Conservation (phyloP, 2,113 vertebrate species). For the Panthera leo region DNA sequence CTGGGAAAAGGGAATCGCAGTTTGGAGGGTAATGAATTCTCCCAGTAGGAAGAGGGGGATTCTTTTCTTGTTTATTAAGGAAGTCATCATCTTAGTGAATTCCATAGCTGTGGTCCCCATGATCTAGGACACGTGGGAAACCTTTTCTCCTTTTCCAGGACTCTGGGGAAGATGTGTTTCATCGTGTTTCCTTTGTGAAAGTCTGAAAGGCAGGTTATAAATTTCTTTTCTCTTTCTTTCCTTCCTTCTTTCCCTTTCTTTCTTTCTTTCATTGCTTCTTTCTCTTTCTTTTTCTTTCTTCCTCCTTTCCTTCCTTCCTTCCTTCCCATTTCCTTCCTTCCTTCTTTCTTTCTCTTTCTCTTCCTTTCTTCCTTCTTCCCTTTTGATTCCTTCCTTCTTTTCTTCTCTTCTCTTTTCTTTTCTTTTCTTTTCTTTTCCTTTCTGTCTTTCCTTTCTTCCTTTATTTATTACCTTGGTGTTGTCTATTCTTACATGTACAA, state of each 20-base stretch:
- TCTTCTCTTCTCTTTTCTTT: fast-evolving
- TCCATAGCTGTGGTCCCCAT: background rate
- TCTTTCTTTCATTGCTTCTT: no score
- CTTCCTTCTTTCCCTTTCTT: no score
- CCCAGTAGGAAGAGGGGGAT: background rate
- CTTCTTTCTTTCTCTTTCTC: no score
- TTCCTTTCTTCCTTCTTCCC: no score
- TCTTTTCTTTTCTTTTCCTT: no score
- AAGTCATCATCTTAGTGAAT: background rate
- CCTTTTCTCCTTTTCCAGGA: background rate
- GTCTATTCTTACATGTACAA: background rate
- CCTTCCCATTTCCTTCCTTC: no score
- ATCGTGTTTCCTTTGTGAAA: background rate
- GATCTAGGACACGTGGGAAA: background rate
- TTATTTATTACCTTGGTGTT: background rate
- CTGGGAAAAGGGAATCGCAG: background rate
- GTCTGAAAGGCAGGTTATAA: background rate
- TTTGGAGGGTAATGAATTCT: background rate
- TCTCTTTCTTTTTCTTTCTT: no score
- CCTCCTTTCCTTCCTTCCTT: no score
- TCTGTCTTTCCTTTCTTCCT: no score
- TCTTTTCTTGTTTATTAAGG: background rate
- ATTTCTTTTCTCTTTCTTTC: background rate
- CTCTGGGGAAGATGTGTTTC: background rate
- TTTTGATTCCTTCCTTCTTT: no score